Evolutionary conservation across 37 sponge, comb jelly and placozoan genomes (phyloP), one percentile per base, ranked within the genome.

Genomic region (Cliona cf. orientalis): DNA sequence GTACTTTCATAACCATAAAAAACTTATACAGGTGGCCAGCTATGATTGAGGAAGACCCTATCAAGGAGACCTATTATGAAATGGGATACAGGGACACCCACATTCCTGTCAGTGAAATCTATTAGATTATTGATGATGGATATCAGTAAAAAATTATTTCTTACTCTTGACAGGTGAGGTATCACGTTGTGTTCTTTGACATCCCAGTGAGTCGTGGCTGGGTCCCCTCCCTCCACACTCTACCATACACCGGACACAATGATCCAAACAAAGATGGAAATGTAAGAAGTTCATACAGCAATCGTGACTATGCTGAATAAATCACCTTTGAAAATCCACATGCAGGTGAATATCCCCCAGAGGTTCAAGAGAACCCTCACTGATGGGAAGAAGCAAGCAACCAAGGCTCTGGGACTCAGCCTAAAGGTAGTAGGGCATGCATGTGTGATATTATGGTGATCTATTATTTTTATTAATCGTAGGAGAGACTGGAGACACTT

Each of bases 111-210:
- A 33, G 71, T 66, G 41, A 0, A 12, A n/a, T 61, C 28, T 61
- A 25, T 31, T 26, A 23, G 64, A 3, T 29, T 6, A 29, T 66
- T 37, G 17, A 66, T 66, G 39, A 66, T 40, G 7, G 19, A 29
- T 5, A 29, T 6, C 12, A 7, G 67, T 35, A 6, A 25, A 43
- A 38, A 33, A 2, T 58, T 6, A 12, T 69, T 78, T 5, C 25
- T n/a, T n/a, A 70, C 6, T n/a, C 1, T 41, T 53, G 40, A 25
- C 64, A 92, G 92, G 65, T 80, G 44, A 69, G 62, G 70, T 92
- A 84, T 66, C 92, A 92, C 31, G 84, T 87, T 40, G 92, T 92
- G 60, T 92, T 87, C 58, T 75, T 92, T 84, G 88, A 82, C 42
- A 83, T 60, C 19, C 88, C 88, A 40, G 92, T 92, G 11, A 76